phyloP scores from a whole-genome alignment of 2,113 vertebrate species.

The Camelus bactrianus region DNA sequence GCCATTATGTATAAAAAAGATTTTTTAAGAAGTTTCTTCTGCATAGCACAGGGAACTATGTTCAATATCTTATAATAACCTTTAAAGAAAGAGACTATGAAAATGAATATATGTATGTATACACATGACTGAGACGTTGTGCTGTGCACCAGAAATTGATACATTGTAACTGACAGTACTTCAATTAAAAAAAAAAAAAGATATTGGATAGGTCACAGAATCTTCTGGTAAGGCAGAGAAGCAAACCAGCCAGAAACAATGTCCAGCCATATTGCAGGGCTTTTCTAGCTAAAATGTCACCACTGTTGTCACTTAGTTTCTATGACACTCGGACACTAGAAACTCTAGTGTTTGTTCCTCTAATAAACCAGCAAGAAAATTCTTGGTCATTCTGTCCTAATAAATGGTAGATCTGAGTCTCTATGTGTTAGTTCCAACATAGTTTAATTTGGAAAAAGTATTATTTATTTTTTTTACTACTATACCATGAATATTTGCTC shows the following conservation, averaged over 20 bases:
- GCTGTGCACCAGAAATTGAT: too few relatives aligned
- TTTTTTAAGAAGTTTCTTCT: too few relatives aligned
- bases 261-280: not conserved
- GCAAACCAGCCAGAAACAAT: not conserved
- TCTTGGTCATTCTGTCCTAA: not conserved
- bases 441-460: not conserved
- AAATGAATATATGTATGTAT: too few relatives aligned
- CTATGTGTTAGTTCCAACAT: not conserved
- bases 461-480: not conserved
- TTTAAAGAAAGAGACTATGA: too few relatives aligned
- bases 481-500: not conserved
- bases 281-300: not conserved
- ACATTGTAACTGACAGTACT: too few relatives aligned
- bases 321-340: not conserved
- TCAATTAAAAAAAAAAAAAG: not conserved
- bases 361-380: not conserved
- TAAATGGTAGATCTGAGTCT: not conserved
- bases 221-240: not conserved
- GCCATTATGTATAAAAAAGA: too few relatives aligned
- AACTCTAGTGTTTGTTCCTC: not conserved
- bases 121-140: too few relatives aligned
- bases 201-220: not conserved
- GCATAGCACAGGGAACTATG: too few relatives aligned
- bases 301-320: not conserved
- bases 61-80: too few relatives aligned